Evolutionary conservation across 1,140 invertebrate genomes (phyloP), one percentile per base, ranked within the genome.

Genomic region (Drosophila sucinea): DNA sequence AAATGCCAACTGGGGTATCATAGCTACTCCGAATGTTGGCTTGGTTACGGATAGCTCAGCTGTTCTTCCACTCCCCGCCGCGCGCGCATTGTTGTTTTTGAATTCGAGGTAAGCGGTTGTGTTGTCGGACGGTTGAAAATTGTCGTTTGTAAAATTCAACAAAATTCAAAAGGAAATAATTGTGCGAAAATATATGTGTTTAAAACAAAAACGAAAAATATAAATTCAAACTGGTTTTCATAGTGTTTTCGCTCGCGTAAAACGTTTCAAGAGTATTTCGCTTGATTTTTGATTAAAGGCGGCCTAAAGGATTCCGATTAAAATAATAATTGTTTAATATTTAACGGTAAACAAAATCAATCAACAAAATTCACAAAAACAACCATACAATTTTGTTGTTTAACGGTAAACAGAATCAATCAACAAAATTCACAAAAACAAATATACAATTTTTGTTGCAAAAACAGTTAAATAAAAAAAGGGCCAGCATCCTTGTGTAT

Each of bases 401-500:
- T 17, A 17, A 17, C 17, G 17, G 17, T 17, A 17, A 38, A 55
- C 6, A 10, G 25, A 29, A 23, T 29, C 10, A 55, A n/a, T 55
- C 10, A 5, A n/a, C n/a, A 55, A 55, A 54, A 27, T 27, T 4
- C 1, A 54, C 51, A 17, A 17, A 54, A 27, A 11, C 25, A 54
- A 54, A 54, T 55, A 3, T 3, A 44, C 25, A 62, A 17, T 17
- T 17, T 44, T 40, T 25, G 44, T 38, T 35, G 55, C 23, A 8
- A 35, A 57, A 57, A 17, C 17, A 17, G 17, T 17, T 17, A 17
- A 17, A 17, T 17, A 47, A 32, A 66, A 60, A 51, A 47, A 5
- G 44, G 38, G 64, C 44, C 74, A 77, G 74, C 75, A 77, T 77
- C 75, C 75, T 77, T 71, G 74, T 25, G 11, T 29, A 55, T 54